Evolutionary conservation across 1,140 invertebrate species (phyloP), one percentile per base, ranked within the genome.

Genomic region (Trichonephila inaurata): DNA sequence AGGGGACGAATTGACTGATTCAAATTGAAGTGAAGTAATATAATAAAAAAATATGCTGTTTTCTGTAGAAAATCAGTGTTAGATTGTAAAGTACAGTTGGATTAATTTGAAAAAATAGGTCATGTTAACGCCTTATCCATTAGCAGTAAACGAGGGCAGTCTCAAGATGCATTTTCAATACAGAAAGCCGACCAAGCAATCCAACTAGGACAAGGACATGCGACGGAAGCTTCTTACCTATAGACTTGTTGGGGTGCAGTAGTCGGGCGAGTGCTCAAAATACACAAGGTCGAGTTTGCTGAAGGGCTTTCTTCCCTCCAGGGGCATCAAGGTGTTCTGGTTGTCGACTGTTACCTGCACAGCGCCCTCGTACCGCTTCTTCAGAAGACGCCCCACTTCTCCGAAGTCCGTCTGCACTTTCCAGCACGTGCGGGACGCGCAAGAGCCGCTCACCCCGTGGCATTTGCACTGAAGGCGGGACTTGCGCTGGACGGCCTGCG

Each of bases 401-500:
- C 97, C 96, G 96, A 99, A 99, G 44, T 97, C 97, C 33, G 98
- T 98, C 95, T 99, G 96, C 33, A 98, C 98, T 95, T 97, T 97
- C 99, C 99, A 99, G 96, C 99, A 99, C 6, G 98, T 99, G 95
- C 98, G 97, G 96, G 99, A 97, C 1, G 98, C 98, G 95, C 99
- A 99, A 87, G 98, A 98, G 2, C 99, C 99, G 88, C 98, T 99
- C 40, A 99, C 98, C 8, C 99, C 99, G 95, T 99, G 99, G 95
- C 99, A 99, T 96, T 99, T 99, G 96, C 98, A 99, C 96, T 98
- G 97, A 40, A 97, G 97, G 94, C 97, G 97, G 83, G 99, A 96
- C 94, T 97, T 97, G 92, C 97, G 96, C 95, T 98, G 98, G 21
- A 99, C 98, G 95, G 98, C 97, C 98, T 99, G 95, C n/a, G 96